These are phyloP conservation scores for Caranx melampygus DNA, from an alignment of 2,113 vertebrate species.

Conservation along the genomic window DNA sequence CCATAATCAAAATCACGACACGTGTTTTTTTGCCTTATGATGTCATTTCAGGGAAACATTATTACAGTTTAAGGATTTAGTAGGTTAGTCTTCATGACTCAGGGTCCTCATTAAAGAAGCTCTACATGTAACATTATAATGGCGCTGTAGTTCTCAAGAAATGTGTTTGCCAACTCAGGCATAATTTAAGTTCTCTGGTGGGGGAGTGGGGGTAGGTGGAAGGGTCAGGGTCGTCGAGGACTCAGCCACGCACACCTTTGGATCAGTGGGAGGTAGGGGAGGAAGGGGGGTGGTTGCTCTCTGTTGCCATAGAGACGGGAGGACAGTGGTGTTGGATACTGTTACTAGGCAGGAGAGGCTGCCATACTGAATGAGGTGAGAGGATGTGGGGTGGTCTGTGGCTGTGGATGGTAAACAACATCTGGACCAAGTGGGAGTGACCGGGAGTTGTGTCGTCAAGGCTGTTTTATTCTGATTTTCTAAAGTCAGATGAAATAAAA, in stretches of 20 bases:
- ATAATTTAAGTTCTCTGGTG: conserved; percentile 30
- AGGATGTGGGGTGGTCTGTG: conserved; percentile 34
- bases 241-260: conserved; percentile 24
- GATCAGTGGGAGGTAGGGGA: conserved; percentile 67
- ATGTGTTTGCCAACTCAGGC: background rate
- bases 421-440: conserved; percentile 3
- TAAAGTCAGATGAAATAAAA: background rate
- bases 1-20: background rate
- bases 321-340: conserved; percentile 82
- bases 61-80: no score
- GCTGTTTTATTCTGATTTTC: background rate
- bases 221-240: conserved; percentile 65
- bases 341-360: conserved; percentile 78
- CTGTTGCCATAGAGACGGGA: conserved; percentile 84
- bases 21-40: no score
- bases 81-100: background rate
- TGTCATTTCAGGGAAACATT: background rate
- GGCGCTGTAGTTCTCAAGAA: background rate
- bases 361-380: conserved; percentile 48
- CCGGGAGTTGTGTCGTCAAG: background rate
- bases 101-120: no score
- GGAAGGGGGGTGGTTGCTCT: conserved; percentile 65
- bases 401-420: conserved; percentile 59
- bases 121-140: background rate
- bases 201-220: conserved; percentile 29